Conservation (phyloP, 2,113 vertebrate species). For the Clarias macrocephalus region DNA sequence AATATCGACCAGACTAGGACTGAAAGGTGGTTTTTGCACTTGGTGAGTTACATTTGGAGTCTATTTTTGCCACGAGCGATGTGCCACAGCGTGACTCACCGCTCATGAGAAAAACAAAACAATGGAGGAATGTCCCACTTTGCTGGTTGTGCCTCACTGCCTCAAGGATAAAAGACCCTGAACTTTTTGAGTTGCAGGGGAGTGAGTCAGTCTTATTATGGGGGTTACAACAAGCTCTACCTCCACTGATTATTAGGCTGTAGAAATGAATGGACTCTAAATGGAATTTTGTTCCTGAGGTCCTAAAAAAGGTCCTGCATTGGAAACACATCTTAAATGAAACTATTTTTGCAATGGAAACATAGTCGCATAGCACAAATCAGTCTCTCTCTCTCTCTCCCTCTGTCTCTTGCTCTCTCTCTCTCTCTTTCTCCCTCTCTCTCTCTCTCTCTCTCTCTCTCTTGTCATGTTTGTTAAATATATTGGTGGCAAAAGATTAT, state of each 20-base stretch:
- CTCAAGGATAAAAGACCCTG: neutral
- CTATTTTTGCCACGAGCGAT: conserved; percentile 1
- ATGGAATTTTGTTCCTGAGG: neutral
- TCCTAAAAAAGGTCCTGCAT: neutral
- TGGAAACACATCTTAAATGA: neutral
- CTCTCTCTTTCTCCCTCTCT: neutral
- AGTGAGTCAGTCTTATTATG: neutral
- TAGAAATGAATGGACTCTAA: neutral
- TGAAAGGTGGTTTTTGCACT: neutral
- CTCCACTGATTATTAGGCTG: neutral
- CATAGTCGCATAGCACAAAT: neutral
- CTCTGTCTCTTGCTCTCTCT: neutral
- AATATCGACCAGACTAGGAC: neutral
- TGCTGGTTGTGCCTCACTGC: neutral
- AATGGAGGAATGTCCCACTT: neutral
- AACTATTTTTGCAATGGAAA: neutral
- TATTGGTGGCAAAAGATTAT: neutral
- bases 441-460: too few relatives aligned
- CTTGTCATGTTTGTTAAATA: neutral
- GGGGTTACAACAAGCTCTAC: neutral
- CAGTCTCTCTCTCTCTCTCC: neutral
- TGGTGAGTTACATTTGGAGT: neutral
- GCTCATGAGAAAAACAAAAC: neutral
- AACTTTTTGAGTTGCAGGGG: neutral
- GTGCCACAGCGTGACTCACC: conserved; percentile 6